Percentiles rank a stretch among this genome's conserved stretches.
Conservation (phyloP, 2,113 vertebrate species). For the Lepisosteus oculatus region DNA sequence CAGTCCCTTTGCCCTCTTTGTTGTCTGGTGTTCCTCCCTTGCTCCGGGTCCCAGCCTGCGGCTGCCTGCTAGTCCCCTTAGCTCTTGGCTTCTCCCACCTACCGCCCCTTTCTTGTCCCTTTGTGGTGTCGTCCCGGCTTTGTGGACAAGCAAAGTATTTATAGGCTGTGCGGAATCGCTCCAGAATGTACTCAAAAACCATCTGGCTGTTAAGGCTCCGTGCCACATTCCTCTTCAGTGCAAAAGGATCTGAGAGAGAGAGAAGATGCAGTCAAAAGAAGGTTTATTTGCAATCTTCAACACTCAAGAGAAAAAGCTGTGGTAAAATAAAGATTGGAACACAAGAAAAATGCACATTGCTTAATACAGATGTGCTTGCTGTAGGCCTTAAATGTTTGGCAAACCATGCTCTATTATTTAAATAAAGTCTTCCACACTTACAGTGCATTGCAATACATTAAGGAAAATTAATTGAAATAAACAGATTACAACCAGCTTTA, state of each 20-base stretch:
- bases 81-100: conserved; percentile 17
- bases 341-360: no score
- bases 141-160: conserved; percentile 95
- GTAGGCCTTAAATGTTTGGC: background rate
- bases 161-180: conserved; percentile 91
- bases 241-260: conserved; percentile 82
- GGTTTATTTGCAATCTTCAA: background rate
- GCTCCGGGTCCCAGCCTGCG: background rate
- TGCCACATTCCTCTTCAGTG: conserved; percentile 94
- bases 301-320: no score
- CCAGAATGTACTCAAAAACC: conserved; percentile 97
- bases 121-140: conserved; percentile 64
- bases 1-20: background rate
- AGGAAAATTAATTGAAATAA: no score
- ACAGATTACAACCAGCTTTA: no score
- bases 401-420: no score
- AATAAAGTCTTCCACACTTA: no score
- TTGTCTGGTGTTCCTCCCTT: background rate
- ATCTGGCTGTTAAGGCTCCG: conserved; percentile 97
- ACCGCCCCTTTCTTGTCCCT: conserved; percentile 19
- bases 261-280: background rate
- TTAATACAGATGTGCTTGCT: background rate
- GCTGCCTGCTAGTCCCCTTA: background rate
- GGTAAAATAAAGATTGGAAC: no score
- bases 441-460: no score